phyloP scores from a whole-genome alignment of 2,113 vertebrate species.

The Petrocephalus microphthalmus region DNA sequence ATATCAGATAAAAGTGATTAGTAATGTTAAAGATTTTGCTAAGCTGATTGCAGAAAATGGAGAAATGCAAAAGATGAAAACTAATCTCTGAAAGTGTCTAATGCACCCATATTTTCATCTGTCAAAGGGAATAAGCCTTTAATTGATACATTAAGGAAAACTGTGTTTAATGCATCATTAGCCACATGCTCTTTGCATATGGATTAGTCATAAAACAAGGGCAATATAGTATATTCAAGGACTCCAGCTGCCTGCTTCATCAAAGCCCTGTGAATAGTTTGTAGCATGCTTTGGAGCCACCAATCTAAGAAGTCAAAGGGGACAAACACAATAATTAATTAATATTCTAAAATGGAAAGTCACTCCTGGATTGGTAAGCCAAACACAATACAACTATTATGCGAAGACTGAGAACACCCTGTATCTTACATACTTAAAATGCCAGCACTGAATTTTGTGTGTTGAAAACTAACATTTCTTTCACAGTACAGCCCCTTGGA shows the following conservation, averaged over 20 bases:
- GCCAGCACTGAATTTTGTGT: background rate
- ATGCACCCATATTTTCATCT: background rate
- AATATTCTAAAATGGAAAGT: background rate
- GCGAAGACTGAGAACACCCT: background rate
- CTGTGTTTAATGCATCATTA: background rate
- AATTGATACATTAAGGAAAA: background rate
- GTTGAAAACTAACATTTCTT: background rate
- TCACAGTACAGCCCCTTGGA: background rate
- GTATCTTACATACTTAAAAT: background rate
- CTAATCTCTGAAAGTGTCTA: background rate
- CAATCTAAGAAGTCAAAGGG: background rate
- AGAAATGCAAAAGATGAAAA: background rate
- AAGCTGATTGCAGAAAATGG: background rate
- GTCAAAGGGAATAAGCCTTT: background rate
- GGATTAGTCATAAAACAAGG: background rate
- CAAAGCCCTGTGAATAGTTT: background rate
- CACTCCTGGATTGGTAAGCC: background rate
- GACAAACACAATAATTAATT: background rate
- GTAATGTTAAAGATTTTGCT: background rate
- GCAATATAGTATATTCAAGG: background rate
- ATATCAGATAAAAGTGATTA: background rate
- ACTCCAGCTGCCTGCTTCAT: background rate
- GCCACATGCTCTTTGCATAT: background rate
- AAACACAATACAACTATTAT: background rate
- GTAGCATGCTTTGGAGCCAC: background rate